Evolutionary conservation across 2,888 invertebrate genomes (phyloP), one percentile per base, ranked within the genome.

Genomic region (Acronicta alni): DNA sequence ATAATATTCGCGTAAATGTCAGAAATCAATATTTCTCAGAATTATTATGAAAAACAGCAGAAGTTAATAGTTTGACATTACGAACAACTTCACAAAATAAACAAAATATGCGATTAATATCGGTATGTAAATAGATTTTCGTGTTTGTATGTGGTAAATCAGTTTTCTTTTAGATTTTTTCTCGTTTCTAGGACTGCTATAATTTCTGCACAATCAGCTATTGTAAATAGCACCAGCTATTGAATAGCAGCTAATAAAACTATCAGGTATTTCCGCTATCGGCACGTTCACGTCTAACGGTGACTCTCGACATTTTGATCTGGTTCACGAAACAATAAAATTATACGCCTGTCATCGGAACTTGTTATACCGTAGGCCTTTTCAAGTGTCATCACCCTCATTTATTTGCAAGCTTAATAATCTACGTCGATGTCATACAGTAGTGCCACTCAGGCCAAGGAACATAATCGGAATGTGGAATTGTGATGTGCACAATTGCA

Each of bases 261-360:
- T 67, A 83, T 78, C 81, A 77, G 80, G 75, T 74, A 77, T 86
- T 89, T 91, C 90, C 90, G 84, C 89, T 83, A 88, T 86, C 77
- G 80, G 87, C 82, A 77, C 89, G 83, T 87, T 91, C 85, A 87
- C 89, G 83, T 81, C 83, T 93, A 93, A 93, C 93, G 91, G 93
- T 89, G 73, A 80, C 86, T 87, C 81, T 79, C 35, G 81, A 78
- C 85, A 83, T 88, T 89, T 85, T 82, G 89, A 92, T 91, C 88
- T 92, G 90, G 89, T 91, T 89, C 89, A 89, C 84, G 86, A 85
- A 88, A 90, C 91, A 90, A 92, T 90, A 88, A 91, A 91, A 91
- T 88, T 84, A 83, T 84, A 77, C 65, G 74, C 80, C 77, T 83
- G 82, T 84, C 84, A 85, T 78, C 81, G 74, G 84, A 89, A 88